Base-by-base conservation (phyloP, 2,888 invertebrate species). In the Syritta pipiens region DNA sequence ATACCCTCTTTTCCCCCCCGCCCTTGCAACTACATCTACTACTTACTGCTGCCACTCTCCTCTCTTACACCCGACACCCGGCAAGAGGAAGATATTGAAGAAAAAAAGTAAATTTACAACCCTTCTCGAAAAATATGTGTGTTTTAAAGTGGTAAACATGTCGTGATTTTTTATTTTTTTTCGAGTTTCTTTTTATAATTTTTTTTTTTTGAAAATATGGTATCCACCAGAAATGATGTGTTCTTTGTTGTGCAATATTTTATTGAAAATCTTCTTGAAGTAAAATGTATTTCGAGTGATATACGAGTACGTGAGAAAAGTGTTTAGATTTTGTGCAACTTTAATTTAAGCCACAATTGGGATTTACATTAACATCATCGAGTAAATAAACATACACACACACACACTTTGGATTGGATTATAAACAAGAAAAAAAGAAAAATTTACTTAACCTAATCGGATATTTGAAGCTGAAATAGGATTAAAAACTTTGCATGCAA, bases 341-440 rank as follows among this genome's bases (percentile, higher is more conserved):
- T n/a, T n/a, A n/a, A n/a, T n/a, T n/a, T n/a, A n/a, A n/a, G n/a
- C n/a, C n/a, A n/a, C n/a, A n/a, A n/a, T n/a, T n/a, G n/a, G n/a
- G n/a, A n/a, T n/a, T n/a, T n/a, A n/a, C 26, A 28, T 6, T 1
- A 48, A 10, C 28, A 40, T 19, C 24, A 42, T 14, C 24, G 4
- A 22, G 19, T 17, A 62, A 37, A 37, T 62, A 24, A 9, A 20
- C 20, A 35, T 12, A 12, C 20, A 24, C 48, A 28, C 48, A 28
- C 40, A 48, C 14, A 55, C 75, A 62, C 17, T 40, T n/a, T n/a
- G 28, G 10, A 75, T 69, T 69, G 75, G 75, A 76, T 75, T 57
- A 59, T 62, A 26, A 26, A 62, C 49, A 10, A 37, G n/a, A n/a
- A n/a, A n/a, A n/a, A n/a, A n/a, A n/a, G n/a, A n/a, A n/a, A n/a